These are phyloP conservation scores for Micrastur ruficollis DNA, from an alignment of 2,797 vertebrate species.

Conservation along the genomic window DNA sequence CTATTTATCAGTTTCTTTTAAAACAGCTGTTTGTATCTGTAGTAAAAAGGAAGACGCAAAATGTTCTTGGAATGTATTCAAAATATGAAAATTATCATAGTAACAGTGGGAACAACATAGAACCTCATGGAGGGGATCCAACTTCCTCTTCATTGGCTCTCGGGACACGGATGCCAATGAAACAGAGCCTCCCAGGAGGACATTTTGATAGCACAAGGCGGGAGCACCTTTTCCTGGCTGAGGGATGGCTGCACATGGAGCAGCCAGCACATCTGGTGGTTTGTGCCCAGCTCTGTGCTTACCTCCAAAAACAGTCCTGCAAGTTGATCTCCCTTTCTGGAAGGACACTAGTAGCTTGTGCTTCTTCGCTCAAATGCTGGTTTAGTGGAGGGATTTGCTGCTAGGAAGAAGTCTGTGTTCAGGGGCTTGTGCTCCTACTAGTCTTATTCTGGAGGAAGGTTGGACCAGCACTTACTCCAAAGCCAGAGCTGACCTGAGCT, in stretches of 20 bases:
- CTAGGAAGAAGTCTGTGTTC: not conserved
- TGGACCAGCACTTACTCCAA: not conserved
- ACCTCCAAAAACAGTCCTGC: not conserved
- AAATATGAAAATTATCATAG: conserved; percentile 35
- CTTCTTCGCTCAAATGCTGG: not conserved
- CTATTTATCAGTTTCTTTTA: conserved; percentile 59
- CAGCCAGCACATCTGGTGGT: not conserved
- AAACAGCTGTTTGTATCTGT: conserved; percentile 58
- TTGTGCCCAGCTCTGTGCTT: not conserved
- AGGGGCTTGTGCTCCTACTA: not conserved
- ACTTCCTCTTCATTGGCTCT: not conserved
- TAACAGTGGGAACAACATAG: conserved; percentile 37
- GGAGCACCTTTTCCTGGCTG: not conserved
- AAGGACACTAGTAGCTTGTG: not conserved
- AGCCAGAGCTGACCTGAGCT: not conserved
- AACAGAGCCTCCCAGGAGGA: not conserved
- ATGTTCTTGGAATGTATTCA: conserved; percentile 53
- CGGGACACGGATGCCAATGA: not conserved
- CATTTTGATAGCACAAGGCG: not conserved
- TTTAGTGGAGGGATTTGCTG: not conserved
- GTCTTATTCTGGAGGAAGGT: not conserved
- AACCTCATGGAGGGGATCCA: not conserved
- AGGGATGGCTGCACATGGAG: not conserved
- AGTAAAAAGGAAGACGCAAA: conserved; percentile 49
- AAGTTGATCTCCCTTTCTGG: not conserved